A percentile compares a stretch with the other conserved stretches of the same genome.
These are phyloP conservation scores for Seriola dumerili DNA, from an alignment of 2,113 vertebrate species.

Conservation along the genomic window DNA sequence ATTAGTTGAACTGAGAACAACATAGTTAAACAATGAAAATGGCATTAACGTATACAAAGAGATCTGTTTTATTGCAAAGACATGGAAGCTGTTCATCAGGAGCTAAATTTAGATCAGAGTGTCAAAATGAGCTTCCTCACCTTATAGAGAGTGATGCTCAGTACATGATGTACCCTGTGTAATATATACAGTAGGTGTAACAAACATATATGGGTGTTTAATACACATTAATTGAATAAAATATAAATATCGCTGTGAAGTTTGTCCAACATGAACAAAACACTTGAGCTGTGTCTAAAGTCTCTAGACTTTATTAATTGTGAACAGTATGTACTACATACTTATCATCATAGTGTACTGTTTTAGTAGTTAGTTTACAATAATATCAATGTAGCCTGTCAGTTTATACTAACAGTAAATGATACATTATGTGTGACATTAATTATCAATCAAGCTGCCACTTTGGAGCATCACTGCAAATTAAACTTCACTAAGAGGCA, in stretches of 20 bases:
- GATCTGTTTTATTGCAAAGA: not conserved
- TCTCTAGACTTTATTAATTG: not conserved
- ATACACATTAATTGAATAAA: too few relatives aligned
- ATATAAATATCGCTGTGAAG: not conserved
- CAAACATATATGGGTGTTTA: not conserved
- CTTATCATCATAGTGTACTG: not conserved
- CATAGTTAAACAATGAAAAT: not conserved
- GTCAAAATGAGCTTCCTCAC: slow-evolving; percentile 22
- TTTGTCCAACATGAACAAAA: not conserved
- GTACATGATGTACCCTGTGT: not conserved
- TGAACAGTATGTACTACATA: too few relatives aligned
- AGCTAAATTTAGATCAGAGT: slow-evolving; percentile 26
- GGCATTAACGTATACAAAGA: not conserved
- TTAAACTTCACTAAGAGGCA: too few relatives aligned
- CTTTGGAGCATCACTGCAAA: too few relatives aligned
- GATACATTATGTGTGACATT: too few relatives aligned
- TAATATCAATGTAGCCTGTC: too few relatives aligned
- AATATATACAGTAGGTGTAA: not conserved
- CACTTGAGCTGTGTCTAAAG: too few relatives aligned
- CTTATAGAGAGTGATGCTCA: not conserved
- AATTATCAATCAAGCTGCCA: too few relatives aligned
- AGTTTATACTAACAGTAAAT: too few relatives aligned
- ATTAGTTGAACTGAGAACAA: slow-evolving; percentile 2
- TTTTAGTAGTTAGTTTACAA: too few relatives aligned
- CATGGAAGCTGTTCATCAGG: not conserved